Base-by-base conservation (phyloP, 2,113 vertebrate genomes). In the Odontesthes bonariensis region DNA sequence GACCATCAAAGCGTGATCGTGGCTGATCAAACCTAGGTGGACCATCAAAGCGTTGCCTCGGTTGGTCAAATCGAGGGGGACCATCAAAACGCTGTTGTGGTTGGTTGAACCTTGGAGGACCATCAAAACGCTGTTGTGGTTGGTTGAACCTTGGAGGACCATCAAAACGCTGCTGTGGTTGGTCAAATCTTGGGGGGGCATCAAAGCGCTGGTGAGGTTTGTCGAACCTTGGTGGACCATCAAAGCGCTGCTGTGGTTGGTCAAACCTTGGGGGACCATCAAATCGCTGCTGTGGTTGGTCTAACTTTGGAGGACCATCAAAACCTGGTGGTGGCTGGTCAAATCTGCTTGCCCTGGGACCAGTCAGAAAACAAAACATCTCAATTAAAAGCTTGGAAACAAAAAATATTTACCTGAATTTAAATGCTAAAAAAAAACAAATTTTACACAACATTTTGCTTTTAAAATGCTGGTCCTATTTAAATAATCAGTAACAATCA, bases 1-100 rank as follows among this genome's bases (percentile, higher is more conserved):
- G 94, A 71, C 93, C 95, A 82, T 97, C 96, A 94, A 98, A 95
- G 31, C 88, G 92, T 47, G 89, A 88, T 31, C 74, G 81, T 81
- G 87, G 89, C 17, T 83, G 86, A 46, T 93, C 90, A 52, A 92
- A 91, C 1, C 83, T 52, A 0, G 86, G 55, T 3, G 96, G 94
- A 65, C 93, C 95, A 83, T 97, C 96, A 94, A 97, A 90, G 2
- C 78, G 79, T 0, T 77, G 83, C 12, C 10, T 61, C 5, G 74
- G 72, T 16, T 87, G 86, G n/a, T 85, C 81, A 62, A 93, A 93
- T 20, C 88, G 66, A 0, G 80, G 75, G 0, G 89, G 75, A 1
- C 77, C 86, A 66, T 89, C 82, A 94, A 97, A 95, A 17, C 90
- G 91, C 70, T 90, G 89, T 27, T 83, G 86, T 73, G 83, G 82